phyloP scores from a whole-genome alignment of 2,113 vertebrate species.

The Xiphophorus couchianus region DNA sequence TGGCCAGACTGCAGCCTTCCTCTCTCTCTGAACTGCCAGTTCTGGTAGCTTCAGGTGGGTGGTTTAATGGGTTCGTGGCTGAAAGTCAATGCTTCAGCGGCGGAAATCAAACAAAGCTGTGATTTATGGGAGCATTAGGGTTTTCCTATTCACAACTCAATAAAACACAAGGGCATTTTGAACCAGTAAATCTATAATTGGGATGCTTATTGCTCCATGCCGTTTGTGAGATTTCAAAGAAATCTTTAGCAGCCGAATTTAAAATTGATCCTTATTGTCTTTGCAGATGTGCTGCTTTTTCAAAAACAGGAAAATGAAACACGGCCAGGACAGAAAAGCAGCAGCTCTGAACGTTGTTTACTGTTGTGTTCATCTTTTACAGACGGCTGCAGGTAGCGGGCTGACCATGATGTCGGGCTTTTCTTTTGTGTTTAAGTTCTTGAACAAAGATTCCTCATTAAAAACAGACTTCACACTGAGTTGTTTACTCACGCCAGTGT shows the following conservation, averaged over 20 bases:
- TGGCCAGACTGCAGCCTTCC: too few species aligned
- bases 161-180: background rate
- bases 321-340: background rate
- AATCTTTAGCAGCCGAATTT: slow-evolving; percentile 3
- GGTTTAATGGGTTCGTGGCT: slow-evolving; percentile 1
- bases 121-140: background rate
- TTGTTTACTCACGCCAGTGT: slow-evolving; percentile 62
- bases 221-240: background rate
- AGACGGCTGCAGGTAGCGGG: slow-evolving; percentile 8
- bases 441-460: slow-evolving; percentile 71
- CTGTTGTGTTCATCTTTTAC: slow-evolving; percentile 9
- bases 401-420: slow-evolving; percentile 31
- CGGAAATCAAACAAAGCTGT: background rate
- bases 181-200: background rate
- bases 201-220: background rate
- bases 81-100: slow-evolving; percentile 7
- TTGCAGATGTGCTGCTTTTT: background rate
- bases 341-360: slow-evolving; percentile 11
- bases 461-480: slow-evolving; percentile 57
- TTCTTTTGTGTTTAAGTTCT: slow-evolving; percentile 59
- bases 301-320: background rate
- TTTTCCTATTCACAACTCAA: slow-evolving; percentile 2
- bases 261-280: background rate
- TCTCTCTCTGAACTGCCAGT: background rate
- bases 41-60: background rate